Base-by-base conservation (phyloP, 2,797 vertebrate species). In the Gila robusta region DNA sequence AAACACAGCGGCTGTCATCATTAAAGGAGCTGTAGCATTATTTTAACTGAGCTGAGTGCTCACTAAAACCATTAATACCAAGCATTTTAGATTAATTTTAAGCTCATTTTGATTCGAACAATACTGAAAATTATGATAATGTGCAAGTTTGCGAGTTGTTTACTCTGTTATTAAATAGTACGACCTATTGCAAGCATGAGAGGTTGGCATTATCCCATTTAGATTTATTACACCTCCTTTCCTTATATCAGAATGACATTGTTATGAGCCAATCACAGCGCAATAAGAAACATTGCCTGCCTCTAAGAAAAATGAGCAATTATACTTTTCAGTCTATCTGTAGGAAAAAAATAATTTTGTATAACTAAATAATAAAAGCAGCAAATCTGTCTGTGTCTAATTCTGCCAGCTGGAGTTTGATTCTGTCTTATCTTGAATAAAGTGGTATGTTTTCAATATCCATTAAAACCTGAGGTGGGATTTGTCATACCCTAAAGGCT, bases 401-500 rank as follows among this genome's bases (percentile, higher is more conserved):
- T 62, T 74, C 54, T 49, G 54, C 66, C 26, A 17, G 11, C 10
- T 56, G 3, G 2, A 64, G 35, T 56, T 21, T 28, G 7, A 28
- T 77, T 66, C n/a, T 28, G 47, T 64, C 81, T 83, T 47, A 44
- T 17, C 73, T 85, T 71, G 17, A 81, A 80, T 2, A 28, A 52
- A 81, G 70, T n/a, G 37, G 41, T 62, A 35, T 11, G 2, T 23
- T 70, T 72, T 64, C 69, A 23, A 10, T 52, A 52, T 69, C 21
- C 39, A 59, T 67, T 76, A 26, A 64, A 82, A 67, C 79, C 77
- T 69, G 69, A 74, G 67, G 83, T 70, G 79, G 77, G 28, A 85
- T 85, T 87, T 86, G 74, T 41, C 69, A 71, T 70, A 41, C 1
- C 47, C 84, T 56, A 77, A 56, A 85, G 81, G 74, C 41, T 83